phyloP scores from a whole-genome alignment of 2,113 vertebrate genomes.

The Siniperca knerii region DNA sequence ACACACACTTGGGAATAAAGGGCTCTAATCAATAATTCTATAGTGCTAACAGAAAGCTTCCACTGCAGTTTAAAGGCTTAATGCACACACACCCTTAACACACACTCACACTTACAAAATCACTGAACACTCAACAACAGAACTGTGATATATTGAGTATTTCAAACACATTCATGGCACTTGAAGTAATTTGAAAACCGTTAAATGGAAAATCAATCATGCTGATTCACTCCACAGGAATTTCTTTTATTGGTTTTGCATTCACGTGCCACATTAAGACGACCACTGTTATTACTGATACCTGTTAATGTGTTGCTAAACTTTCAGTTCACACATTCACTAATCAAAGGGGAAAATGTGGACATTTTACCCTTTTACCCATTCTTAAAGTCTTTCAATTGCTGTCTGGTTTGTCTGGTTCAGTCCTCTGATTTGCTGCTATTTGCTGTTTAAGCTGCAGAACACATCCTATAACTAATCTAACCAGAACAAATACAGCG shows the following conservation, averaged over 20 bases:
- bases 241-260: background rate
- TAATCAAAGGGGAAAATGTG: conserved; percentile 15
- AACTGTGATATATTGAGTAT: conserved; percentile 16
- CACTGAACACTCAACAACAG: conserved; percentile 7
- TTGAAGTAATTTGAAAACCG: conserved; percentile 47
- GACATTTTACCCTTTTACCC: background rate
- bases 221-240: conserved; percentile 29
- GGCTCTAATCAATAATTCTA: conserved; percentile 64
- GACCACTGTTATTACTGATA: background rate
- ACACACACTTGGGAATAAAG: conserved; percentile 30
- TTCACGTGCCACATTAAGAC: background rate
- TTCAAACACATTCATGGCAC: conserved; percentile 44
- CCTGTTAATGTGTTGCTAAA: background rate
- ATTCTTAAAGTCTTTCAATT: conserved; percentile 14
- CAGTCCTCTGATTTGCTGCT: conserved; percentile 28
- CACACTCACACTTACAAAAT: conserved; percentile 6
- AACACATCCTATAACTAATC: conserved; percentile 61
- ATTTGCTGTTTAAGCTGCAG: conserved; percentile 61
- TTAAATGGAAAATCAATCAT: conserved; percentile 39
- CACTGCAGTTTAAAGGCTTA: conserved; percentile 68
- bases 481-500: conserved; percentile 62
- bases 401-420: conserved; percentile 22
- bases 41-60: conserved; percentile 70
- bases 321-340: background rate
- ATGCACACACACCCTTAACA: conserved; percentile 17